These are phyloP conservation scores for Lathamus discolor DNA, from an alignment of 2,113 vertebrate genomes.

Conservation along the genomic window DNA sequence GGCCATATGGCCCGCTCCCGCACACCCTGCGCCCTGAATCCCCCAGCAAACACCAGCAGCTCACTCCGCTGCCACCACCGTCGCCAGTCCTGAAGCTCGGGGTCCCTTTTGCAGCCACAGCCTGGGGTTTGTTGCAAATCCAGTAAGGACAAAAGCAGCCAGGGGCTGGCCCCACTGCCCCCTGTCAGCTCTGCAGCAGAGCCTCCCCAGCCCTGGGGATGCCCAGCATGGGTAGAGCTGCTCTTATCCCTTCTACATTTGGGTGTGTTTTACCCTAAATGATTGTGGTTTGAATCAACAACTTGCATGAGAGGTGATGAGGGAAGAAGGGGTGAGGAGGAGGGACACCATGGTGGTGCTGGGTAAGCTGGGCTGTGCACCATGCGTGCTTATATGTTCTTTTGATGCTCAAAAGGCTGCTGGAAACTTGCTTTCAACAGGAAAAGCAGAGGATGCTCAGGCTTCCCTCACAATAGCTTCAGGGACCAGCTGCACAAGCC, in stretches of 20 bases:
- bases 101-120: background rate
- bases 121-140: background rate
- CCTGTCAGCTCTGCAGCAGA: rapidly evolving
- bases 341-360: background rate
- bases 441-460: background rate
- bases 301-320: background rate
- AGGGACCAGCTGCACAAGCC: rapidly evolving
- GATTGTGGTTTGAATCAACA: rapidly evolving
- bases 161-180: rapidly evolving
- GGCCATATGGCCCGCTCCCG: constrained; percentile 45
- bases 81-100: rapidly evolving
- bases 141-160: background rate
- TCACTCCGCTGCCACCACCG: background rate
- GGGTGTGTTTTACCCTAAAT: background rate
- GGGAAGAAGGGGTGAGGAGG: rapidly evolving
- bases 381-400: background rate
- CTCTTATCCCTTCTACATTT: background rate
- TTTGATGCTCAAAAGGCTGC: background rate
- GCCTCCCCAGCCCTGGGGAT: background rate
- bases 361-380: background rate
- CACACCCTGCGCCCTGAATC: background rate
- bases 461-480: background rate
- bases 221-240: rapidly evolving
- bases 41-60: background rate
- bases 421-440: background rate